Percentiles rank a stretch among this genome's conserved stretches.
Evolutionary conservation across 2,797 vertebrate genomes (phyloP).

Genomic region (Meriones psammophilus): DNA sequence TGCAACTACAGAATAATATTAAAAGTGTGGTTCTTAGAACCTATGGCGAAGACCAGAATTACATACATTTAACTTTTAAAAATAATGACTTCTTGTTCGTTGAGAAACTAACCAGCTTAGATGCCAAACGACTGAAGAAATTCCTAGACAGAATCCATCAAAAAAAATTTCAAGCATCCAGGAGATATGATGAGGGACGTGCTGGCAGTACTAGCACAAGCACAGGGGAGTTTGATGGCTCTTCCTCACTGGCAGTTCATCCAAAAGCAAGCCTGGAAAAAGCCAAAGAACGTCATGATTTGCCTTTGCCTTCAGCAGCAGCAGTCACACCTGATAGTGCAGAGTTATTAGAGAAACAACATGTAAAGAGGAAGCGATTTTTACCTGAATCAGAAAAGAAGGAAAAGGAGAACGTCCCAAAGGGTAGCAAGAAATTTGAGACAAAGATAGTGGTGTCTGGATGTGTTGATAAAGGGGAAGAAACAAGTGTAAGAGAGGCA

Average conservation of each 20-base stretch:
- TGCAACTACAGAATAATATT: conserved; percentile 67
- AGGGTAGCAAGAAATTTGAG: background rate
- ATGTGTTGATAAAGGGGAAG: background rate
- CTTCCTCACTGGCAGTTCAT: rapidly evolving
- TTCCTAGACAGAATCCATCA: conserved; percentile 42
- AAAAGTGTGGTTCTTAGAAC: background rate
- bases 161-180: background rate
- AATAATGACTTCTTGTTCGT: conserved; percentile 60
- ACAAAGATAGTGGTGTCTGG: background rate
- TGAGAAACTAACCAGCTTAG: background rate
- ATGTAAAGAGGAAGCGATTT: background rate
- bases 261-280: background rate
- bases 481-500: background rate
- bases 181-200: rapidly evolving
- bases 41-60: background rate
- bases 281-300: background rate
- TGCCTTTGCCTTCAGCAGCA: background rate
- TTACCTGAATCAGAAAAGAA: background rate
- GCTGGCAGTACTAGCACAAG: background rate
- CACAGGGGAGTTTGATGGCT: background rate
- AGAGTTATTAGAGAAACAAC: background rate
- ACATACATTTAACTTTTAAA: conserved; percentile 64
- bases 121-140: conserved; percentile 31
- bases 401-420: background rate
- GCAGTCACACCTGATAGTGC: background rate